phyloP scores from a whole-genome alignment of 2,888 invertebrate genomes.

The Thysanoteuthis rhombus region DNA sequence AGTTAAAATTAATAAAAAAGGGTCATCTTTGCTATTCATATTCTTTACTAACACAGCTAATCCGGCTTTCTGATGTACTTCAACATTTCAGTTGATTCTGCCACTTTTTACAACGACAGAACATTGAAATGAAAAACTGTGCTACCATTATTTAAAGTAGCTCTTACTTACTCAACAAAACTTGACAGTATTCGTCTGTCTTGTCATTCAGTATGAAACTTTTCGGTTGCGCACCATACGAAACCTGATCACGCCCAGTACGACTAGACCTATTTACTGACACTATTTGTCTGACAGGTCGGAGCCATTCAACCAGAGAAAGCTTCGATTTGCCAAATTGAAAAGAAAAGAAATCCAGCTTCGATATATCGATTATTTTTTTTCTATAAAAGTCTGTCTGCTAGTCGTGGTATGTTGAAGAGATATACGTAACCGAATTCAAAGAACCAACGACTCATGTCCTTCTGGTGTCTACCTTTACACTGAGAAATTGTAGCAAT shows the following conservation, averaged over 20 bases:
- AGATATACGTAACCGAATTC: background rate
- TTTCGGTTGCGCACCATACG: background rate
- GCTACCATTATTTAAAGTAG: background rate
- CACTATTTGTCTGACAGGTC: background rate
- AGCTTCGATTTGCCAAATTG: background rate
- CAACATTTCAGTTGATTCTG: too few species aligned
- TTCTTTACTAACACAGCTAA: background rate
- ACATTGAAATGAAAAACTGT: background rate
- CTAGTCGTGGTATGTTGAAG: background rate
- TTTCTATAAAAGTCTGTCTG: background rate
- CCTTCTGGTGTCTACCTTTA: background rate
- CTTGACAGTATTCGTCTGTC: background rate
- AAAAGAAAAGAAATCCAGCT: background rate
- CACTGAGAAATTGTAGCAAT: background rate
- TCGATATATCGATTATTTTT: background rate
- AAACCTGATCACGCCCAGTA: background rate
- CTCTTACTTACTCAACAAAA: background rate
- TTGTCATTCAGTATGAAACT: background rate
- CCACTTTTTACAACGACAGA: background rate
- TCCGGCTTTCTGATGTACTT: background rate
- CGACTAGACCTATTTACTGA: constrained; percentile 12
- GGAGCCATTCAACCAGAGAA: background rate
- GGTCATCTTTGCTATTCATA: too few species aligned
- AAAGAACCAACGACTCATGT: background rate
- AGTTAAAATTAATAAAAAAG: too few species aligned